Evolutionary conservation across 2,888 invertebrate species (phyloP), one percentile per base, ranked within the genome.

Genomic region (Idaea biselata): DNA sequence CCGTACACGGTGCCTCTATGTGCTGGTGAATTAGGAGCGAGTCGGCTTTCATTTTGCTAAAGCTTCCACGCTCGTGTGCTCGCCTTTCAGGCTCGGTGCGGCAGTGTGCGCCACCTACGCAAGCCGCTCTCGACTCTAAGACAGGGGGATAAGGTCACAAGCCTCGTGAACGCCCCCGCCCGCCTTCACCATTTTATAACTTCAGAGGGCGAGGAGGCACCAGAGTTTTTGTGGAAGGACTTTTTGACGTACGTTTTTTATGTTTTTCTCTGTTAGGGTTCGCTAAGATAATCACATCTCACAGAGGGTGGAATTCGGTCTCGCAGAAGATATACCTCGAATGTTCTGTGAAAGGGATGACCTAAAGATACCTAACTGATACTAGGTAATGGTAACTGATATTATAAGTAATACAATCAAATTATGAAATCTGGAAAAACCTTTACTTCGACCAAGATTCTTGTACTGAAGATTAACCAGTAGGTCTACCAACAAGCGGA

Each of bases 161-260:
- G 80, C 82, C 78, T 75, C 74, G 67, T 68, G 72, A 67, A 70
- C 72, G 70, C 76, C 78, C 78, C 74, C 77, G 68, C 77, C 83
- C 81, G 84, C 86, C 86, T 87, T 85, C 81, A 86, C 82, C 86
- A 82, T 90, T 91, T 88, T 91, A 89, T 91, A 91, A 89, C 89
- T 87, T 87, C 81, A 81, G 86, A 84, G 87, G 88, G 87, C 82
- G 88, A 88, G 87, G 86, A 83, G 88, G 88, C 80, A 80, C 83
- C 80, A 82, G 87, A 88, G 88, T 89, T 91, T 89, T 89, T 91
- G 90, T 87, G 82, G 91, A 89, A 91, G 88, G 90, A 91, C 89
- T 91, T 91, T 92, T 92, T 89, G 91, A 90, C 90, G 88, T 88
- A 88, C 87, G 89, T 91, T 92, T 92, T 91, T 91, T 92, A 91